These are phyloP conservation scores for Anguilla anguilla DNA, from an alignment of 2,797 vertebrate genomes.

Conservation along the genomic window DNA sequence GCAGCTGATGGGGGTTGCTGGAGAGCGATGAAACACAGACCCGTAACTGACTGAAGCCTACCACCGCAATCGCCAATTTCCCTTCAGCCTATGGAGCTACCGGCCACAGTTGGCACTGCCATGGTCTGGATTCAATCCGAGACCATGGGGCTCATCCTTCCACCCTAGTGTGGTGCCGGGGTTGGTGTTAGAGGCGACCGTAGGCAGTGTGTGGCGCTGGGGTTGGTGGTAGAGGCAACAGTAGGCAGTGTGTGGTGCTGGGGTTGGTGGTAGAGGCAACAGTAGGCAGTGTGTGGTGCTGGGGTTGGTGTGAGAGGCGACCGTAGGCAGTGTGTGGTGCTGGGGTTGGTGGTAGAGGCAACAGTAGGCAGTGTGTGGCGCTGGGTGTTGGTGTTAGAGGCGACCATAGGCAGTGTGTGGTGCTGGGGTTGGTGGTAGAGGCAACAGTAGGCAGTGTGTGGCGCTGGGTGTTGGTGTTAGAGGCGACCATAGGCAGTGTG, in stretches of 20 bases:
- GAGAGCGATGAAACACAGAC: too few relatives aligned
- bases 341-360: background rate
- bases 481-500: background rate
- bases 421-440: too few relatives aligned
- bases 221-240: background rate
- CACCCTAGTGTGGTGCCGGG: too few relatives aligned
- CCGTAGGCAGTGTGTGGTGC: background rate
- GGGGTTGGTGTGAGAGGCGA: background rate
- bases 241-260: background rate
- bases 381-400: too few relatives aligned
- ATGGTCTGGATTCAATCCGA: background rate
- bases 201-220: background rate
- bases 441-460: background rate
- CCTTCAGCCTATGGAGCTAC: too few relatives aligned
- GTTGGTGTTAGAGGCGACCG: background rate
- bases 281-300: background rate
- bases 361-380: background rate
- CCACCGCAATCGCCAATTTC: too few relatives aligned
- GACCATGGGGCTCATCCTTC: too few relatives aligned
- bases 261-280: background rate
- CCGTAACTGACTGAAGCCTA: too few relatives aligned
- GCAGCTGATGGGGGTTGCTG: too few relatives aligned
- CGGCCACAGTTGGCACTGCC: too few relatives aligned
- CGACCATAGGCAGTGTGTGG: background rate
- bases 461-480: background rate